phyloP scores from a whole-genome alignment of 2,888 invertebrate genomes.

The Gymnosoma rotundatum region DNA sequence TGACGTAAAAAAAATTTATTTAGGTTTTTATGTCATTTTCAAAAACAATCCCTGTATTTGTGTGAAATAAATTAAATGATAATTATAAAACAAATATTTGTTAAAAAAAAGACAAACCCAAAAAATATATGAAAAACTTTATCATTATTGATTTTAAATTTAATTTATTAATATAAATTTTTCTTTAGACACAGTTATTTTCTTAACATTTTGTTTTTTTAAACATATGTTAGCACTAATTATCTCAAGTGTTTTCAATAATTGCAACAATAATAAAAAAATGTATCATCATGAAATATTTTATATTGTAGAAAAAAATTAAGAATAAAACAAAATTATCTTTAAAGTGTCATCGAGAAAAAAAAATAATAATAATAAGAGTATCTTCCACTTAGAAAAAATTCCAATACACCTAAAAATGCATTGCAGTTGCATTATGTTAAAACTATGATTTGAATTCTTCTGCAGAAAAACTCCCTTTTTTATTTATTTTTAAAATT shows the following conservation, averaged over 20 bases:
- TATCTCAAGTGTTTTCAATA: conserved; percentile 55
- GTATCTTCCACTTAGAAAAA: not conserved
- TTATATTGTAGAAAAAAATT: not conserved
- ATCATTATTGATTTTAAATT: conserved; percentile 12
- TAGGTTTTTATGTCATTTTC: not conserved
- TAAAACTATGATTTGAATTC: too few relatives aligned
- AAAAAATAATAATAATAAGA: too few relatives aligned
- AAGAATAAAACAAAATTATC: conserved; percentile 2
- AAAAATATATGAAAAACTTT: not conserved
- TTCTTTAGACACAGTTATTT: not conserved
- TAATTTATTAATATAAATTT: not conserved
- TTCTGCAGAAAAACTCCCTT: too few relatives aligned
- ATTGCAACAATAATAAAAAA: conserved; percentile 13
- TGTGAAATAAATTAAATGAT: not conserved
- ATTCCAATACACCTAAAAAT: too few relatives aligned
- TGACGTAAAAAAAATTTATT: conserved; percentile 41
- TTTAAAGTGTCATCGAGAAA: conserved; percentile 3
- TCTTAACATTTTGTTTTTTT: not conserved
- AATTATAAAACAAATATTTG: conserved; percentile 47
- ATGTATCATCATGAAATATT: not conserved
- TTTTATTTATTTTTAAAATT: too few relatives aligned
- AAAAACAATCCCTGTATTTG: not conserved
- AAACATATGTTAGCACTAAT: conserved; percentile 37
- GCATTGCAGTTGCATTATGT: too few relatives aligned
- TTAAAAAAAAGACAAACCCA: not conserved